A percentile compares a stretch with the other conserved stretches of the same genome.
These are phyloP conservation scores for Campodea augens DNA, from an alignment of 1,140 invertebrate genomes.

Conservation along the genomic window DNA sequence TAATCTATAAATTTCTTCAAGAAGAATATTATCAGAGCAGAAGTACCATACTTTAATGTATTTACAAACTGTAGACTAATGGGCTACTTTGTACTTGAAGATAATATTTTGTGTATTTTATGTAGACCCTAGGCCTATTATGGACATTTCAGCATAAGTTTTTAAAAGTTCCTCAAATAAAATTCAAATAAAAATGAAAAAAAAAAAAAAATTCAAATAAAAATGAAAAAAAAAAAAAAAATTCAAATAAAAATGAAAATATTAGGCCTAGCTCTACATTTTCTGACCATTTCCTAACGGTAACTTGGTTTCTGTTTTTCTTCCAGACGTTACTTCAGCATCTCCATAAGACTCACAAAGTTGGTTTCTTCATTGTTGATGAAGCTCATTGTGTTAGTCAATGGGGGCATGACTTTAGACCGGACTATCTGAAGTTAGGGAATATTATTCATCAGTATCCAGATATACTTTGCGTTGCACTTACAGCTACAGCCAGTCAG, in stretches of 20 bases:
- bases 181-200: too few species aligned
- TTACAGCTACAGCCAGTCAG: conserved; percentile 76
- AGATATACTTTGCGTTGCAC: conserved; percentile 57
- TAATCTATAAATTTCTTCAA: too few species aligned
- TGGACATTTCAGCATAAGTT: too few species aligned
- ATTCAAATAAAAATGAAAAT: not conserved
- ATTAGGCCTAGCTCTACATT: not conserved
- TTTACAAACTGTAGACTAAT: too few species aligned
- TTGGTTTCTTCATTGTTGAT: conserved; percentile 57
- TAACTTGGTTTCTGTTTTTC: conserved; percentile 2
- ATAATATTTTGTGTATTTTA: too few species aligned
- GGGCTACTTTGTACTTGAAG: too few species aligned
- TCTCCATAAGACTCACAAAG: conserved; percentile 28
- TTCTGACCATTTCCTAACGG: not conserved
- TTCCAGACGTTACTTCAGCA: conserved; percentile 22
- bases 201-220: too few species aligned
- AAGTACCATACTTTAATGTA: too few species aligned
- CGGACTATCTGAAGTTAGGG: conserved; percentile 79
- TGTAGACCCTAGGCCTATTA: too few species aligned
- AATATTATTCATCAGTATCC: conserved; percentile 44
- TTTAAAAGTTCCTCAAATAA: too few species aligned
- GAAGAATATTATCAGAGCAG: too few species aligned
- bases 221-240: not conserved
- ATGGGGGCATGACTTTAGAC: conserved; percentile 95
- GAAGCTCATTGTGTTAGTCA: conserved; percentile 96